Evolutionary conservation across 2,888 invertebrate genomes (phyloP), one percentile per base, ranked within the genome.

Genomic region (Reticulitermes lucifugus): DNA sequence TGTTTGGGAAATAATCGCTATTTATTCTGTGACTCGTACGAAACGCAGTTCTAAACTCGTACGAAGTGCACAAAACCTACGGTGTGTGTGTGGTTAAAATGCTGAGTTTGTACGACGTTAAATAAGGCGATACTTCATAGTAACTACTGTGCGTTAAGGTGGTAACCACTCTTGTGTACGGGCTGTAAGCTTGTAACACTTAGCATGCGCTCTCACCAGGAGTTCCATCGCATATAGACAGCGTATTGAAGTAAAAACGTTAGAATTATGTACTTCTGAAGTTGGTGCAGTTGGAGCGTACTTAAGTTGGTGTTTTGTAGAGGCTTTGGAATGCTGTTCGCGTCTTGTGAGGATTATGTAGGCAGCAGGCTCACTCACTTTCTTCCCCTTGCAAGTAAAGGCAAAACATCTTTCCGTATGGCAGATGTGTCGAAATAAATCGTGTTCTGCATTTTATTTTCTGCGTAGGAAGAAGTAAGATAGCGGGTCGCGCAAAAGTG

Each of bases 401-500:
- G 60, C 60, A 60, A 60, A 60, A 60, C n/a, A 60, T 22, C 60
- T 22, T 60, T 60, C n/a, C 60, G 60, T n/a, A 6, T 22, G 60
- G 60, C 60, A 60, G 18, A 60, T 60, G 60, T 60, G 60, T 60
- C 60, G 60, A 60, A 60, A 60, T 60, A 60, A 60, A 60, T 60
- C 60, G 60, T n/a, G 60, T 60, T 60, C 21, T 60, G 60, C 60
- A 60, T 60, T 60, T 60, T 60, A 60, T 60, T 60, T 60, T n/a
- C n/a, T n/a, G 18, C 12, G 60, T 60, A 14, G 60, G 60, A 60
- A 60, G 60, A 60, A 60, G 9, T 21, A 60, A 60, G 18, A 21
- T 60, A 22, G 1, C 35, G 35, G 35, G 3, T 35, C 35, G 35
- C 35, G 35, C 35, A 35, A 35, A 35, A 35, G 35, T 35, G 35